Percentiles rank a stretch among this genome's conserved stretches.
Evolutionary conservation across 1,140 invertebrate genomes (phyloP).

Genomic region (Pseudomyrmex flavicornis): DNA sequence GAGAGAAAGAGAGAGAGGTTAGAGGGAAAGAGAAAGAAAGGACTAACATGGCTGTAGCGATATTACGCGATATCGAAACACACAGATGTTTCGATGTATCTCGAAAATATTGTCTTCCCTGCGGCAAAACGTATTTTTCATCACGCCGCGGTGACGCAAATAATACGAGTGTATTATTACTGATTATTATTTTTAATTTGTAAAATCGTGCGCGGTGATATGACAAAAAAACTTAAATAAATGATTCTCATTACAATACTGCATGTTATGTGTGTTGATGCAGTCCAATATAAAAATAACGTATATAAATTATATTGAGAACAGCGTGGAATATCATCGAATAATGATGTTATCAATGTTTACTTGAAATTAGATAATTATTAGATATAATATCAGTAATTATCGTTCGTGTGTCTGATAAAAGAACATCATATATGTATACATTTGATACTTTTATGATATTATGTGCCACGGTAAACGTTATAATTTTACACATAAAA

Average conservation of each 20-base stretch:
- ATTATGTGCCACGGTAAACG: not conserved
- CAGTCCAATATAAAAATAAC: not conserved
- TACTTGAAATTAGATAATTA: conserved; percentile 32
- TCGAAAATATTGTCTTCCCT: conserved; percentile 21
- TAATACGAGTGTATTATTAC: conserved; percentile 10
- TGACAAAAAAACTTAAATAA: not conserved
- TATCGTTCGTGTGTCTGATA: not conserved
- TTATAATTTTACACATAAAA: not conserved
- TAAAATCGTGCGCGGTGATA: not conserved
- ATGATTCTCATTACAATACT: not conserved
- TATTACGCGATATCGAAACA: conserved; percentile 41
- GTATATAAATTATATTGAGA: not conserved
- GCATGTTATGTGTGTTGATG: not conserved
- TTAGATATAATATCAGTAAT: not conserved
- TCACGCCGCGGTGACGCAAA: not conserved
- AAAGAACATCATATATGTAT: conserved; percentile 15
- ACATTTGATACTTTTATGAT: not conserved
- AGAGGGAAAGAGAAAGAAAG: not conserved
- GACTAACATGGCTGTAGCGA: not conserved
- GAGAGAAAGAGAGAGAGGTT: not conserved
- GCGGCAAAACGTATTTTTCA: conserved; percentile 41
- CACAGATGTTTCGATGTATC: not conserved
- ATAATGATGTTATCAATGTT: conserved; percentile 2
- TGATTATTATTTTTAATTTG: not conserved
- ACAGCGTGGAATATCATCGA: not conserved